Percentiles rank a stretch among this genome's conserved stretches.
Evolutionary conservation across 2,797 vertebrate species (phyloP).

Genomic region (Bovichtus variegatus): DNA sequence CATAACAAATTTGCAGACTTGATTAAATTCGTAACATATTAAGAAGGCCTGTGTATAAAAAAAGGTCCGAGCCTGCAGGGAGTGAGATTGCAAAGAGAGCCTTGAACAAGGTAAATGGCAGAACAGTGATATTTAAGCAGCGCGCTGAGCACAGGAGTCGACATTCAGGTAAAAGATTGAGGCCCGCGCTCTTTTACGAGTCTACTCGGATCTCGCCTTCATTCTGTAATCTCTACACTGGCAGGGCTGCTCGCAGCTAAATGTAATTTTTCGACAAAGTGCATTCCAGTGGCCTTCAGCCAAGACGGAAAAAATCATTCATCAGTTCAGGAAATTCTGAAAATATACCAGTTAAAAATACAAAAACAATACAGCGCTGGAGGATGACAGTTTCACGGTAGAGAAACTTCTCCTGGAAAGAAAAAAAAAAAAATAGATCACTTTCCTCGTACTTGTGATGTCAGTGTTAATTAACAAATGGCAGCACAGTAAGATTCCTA

Average conservation of each 20-base stretch:
- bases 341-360: conserved; percentile 37
- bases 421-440: conserved; percentile 60
- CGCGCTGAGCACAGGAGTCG: conserved; percentile 36
- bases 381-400: conserved; percentile 5
- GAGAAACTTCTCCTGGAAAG: conserved; percentile 47
- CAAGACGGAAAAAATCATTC: conserved; percentile 44
- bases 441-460: conserved; percentile 87
- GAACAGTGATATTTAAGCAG: conserved; percentile 56
- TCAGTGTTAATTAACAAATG: conserved; percentile 98
- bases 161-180: conserved; percentile 57
- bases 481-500: conserved; percentile 95
- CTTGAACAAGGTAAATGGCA: conserved; percentile 50
- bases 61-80: conserved; percentile 59
- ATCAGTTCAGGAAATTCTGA: conserved; percentile 48
- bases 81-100: conserved; percentile 47
- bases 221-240: conserved; percentile 56
- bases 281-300: conserved; percentile 51
- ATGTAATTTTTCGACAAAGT: conserved; percentile 59
- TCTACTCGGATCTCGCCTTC: conserved; percentile 53
- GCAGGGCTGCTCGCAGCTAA: conserved; percentile 50
- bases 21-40: conserved; percentile 84
- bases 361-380: conserved; percentile 15
- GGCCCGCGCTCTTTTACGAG: conserved; percentile 53
- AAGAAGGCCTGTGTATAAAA: conserved; percentile 60
- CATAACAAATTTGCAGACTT: conserved; percentile 84